A percentile compares a stretch with the other conserved stretches of the same genome.
phyloP scores from a whole-genome alignment of 2,797 vertebrate genomes.

The Zenarchopterus dispar region DNA sequence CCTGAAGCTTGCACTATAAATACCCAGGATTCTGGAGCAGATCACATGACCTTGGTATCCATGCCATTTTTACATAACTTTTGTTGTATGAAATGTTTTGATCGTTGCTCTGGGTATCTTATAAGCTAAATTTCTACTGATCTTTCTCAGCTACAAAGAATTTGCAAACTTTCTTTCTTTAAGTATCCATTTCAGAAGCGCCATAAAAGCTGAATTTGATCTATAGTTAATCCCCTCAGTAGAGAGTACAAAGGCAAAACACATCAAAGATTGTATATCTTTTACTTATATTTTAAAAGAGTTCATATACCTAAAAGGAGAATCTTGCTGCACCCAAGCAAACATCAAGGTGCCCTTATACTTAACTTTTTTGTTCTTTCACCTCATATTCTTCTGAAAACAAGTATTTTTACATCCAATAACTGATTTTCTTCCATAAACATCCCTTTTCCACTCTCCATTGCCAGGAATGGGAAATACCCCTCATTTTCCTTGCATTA shows the following conservation, averaged over 20 bases:
- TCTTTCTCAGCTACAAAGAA: too few relatives aligned
- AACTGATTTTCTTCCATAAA: neutral
- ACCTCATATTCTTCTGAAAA: too few relatives aligned
- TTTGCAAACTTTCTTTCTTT: conserved; percentile 1
- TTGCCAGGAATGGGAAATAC: neutral
- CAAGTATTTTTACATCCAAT: neutral
- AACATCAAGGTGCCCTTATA: too few relatives aligned
- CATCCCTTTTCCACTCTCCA: neutral
- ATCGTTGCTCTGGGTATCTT: neutral
- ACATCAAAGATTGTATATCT: conserved; percentile 54
- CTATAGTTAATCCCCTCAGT: conserved; percentile 54
- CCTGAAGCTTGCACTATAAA: too few relatives aligned
- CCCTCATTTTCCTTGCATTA: neutral
- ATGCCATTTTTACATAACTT: neutral
- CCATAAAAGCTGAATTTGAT: conserved; percentile 40
- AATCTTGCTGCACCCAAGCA: neutral
- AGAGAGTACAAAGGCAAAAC: conserved; percentile 38
- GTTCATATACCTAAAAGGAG: conserved; percentile 6
- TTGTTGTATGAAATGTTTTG: neutral
- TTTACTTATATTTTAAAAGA: conserved; percentile 30
- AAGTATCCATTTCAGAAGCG: conserved; percentile 3
- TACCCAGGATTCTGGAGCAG: too few relatives aligned
- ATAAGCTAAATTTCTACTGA: neutral
- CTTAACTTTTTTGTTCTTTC: too few relatives aligned
- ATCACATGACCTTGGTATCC: too few relatives aligned